phyloP scores from a whole-genome alignment of 2,888 invertebrate species.

The Apomyelois bistriatella region DNA sequence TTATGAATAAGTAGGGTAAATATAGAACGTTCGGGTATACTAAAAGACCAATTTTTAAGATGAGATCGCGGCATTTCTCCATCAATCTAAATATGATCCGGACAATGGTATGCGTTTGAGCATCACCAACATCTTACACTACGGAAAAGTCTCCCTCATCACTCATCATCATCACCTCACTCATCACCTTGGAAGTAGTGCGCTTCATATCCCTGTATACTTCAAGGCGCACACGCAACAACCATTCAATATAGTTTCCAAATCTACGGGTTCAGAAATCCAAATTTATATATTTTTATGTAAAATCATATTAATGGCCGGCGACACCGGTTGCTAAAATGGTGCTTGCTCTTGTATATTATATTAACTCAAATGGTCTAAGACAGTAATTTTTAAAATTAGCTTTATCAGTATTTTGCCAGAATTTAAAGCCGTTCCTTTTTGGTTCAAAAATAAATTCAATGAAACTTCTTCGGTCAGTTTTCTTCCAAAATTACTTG shows the following conservation, averaged over 20 bases:
- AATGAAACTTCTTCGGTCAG: no score
- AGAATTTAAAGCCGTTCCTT: no score
- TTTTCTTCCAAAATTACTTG: no score
- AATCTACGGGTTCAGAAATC: slow-evolving; percentile 3
- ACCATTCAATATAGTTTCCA: not conserved
- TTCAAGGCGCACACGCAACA: not conserved
- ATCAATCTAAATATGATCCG: slow-evolving; percentile 2
- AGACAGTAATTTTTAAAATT: no score
- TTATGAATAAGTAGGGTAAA: no score
- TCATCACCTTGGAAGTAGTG: slow-evolving; percentile 1
- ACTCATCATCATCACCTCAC: not conserved
- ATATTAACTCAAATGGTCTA: no score
- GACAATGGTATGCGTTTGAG: not conserved
- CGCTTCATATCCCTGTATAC: not conserved
- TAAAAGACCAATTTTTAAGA: not conserved
- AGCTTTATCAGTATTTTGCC: no score
- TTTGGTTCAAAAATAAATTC: no score
- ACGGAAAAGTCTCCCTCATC: slow-evolving; percentile 8
- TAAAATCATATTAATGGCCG: not conserved
- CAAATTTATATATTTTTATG: not conserved
- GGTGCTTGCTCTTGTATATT: no score
- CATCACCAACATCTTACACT: not conserved
- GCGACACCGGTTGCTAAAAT: no score
- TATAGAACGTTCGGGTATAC: not conserved
- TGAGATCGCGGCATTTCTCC: not conserved